phyloP scores from a whole-genome alignment of 2,113 vertebrate genomes.

The Ifrita kowaldi region DNA sequence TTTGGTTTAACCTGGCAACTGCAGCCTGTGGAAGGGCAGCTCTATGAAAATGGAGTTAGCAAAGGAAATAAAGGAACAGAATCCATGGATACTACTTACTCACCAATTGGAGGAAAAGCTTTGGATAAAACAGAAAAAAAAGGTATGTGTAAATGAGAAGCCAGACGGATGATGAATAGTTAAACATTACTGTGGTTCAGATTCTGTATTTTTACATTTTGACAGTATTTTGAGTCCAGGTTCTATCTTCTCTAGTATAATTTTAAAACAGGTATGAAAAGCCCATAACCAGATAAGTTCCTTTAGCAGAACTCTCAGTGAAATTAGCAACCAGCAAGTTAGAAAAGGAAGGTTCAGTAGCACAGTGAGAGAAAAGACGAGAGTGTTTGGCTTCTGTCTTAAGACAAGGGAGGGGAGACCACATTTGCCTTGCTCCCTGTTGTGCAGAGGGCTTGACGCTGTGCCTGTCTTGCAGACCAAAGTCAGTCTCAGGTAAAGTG shows the following conservation, averaged over 20 bases:
- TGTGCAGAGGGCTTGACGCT: not conserved
- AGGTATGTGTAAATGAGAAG: conserved; percentile 65
- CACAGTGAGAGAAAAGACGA: not conserved
- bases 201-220: not conserved
- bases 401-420: not conserved
- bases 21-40: conserved; percentile 88
- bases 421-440: rapidly evolving
- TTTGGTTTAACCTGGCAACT: conserved; percentile 98
- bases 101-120: conserved; percentile 86
- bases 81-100: conserved; percentile 81
- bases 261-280: not conserved
- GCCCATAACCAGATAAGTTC: not conserved
- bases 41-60: conserved; percentile 95
- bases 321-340: not conserved
- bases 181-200: not conserved
- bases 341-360: not conserved
- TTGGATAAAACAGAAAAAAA: conserved; percentile 85
- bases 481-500: not conserved
- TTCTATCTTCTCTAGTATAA: not conserved
- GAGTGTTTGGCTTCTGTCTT: not conserved
- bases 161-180: not conserved
- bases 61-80: conserved; percentile 84
- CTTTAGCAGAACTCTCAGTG: not conserved
- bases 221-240: not conserved
- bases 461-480: not conserved